phyloP scores from a whole-genome alignment of 2,888 invertebrate species.

The Amiota minor region DNA sequence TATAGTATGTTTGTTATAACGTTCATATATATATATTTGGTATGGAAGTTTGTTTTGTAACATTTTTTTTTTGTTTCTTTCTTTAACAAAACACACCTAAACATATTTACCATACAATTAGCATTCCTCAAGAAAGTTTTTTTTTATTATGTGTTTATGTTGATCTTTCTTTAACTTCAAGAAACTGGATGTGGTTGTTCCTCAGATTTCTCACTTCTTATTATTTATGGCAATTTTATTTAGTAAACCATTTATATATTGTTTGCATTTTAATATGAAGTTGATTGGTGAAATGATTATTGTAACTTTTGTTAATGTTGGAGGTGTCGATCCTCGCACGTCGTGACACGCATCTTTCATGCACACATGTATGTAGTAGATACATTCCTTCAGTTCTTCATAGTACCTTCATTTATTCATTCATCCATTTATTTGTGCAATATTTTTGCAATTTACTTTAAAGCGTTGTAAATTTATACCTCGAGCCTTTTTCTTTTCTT shows the following conservation, averaged over 20 bases:
- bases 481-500: not conserved
- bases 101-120: conserved; percentile 27
- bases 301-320: no score
- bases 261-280: conserved; percentile 24
- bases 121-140: conserved; percentile 25
- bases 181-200: not conserved
- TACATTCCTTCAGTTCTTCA: no score
- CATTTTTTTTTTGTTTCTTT: not conserved
- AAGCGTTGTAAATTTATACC: conserved; percentile 4
- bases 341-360: no score
- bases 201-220: not conserved
- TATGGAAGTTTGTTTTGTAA: no score
- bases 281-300: no score
- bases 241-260: conserved; percentile 19
- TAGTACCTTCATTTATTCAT: no score
- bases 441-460: conserved; percentile 20
- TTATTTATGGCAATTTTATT: conserved; percentile 14
- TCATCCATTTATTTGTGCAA: conserved; percentile 7
- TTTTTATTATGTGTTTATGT: conserved; percentile 25
- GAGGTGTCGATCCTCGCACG: no score
- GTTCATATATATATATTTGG: no score
- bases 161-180: not conserved
- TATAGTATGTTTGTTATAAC: no score
- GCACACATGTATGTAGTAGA: no score
- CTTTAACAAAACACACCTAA: conserved; percentile 37